Evolutionary conservation across 2,797 vertebrate species (phyloP), one percentile per base, ranked within the genome.

Genomic region (Anniella stebbinsi): DNA sequence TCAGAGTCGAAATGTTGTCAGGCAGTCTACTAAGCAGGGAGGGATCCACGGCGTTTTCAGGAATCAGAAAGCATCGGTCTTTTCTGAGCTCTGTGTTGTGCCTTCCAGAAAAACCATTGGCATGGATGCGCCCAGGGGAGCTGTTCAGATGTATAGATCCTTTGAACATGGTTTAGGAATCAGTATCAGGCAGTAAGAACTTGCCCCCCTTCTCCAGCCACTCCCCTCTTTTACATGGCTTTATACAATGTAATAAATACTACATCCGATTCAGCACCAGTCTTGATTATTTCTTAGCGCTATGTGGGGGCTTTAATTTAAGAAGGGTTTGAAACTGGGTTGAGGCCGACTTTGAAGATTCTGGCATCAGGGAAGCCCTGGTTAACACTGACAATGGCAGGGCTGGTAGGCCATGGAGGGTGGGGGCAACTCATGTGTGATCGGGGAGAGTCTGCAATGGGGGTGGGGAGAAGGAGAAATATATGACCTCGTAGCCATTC

Each of bases 1-100:
- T 87, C 75, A 69, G 60, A 87, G 80, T 87, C 12, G 23, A 82
- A 82, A 66, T 66, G 23, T 82, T 66, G 45, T 78, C n/a, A 66
- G 54, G 38, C 66, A n/a, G 60, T 77, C 9, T 11, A 33, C 28
- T 72, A 87, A 66, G 41, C 28, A 38, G 36, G 25, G 72, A 67
- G 76, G 76, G 33, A 36, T 51, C 10, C 33, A 54, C 9, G n/a
- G 38, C 51, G 63, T 67, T 33, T n/a, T 48, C 8, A 38, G 15
- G 38, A 45, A 48, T 25, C 25, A 87, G 63, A 63, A 30, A 66
- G 30, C 41, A 11, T 23, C 80, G 77, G 63, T 30, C 51, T 86
- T 33, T 33, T 69, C n/a, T 73, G 36, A 36, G 72, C 28, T 21
- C 13, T 85, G 12, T 51, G 69, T 21, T 85, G 70, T 13, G 57